Percentiles rank a stretch among this genome's conserved stretches.
Conservation (phyloP, 2,113 vertebrate genomes). For the Carollia perspicillata region DNA sequence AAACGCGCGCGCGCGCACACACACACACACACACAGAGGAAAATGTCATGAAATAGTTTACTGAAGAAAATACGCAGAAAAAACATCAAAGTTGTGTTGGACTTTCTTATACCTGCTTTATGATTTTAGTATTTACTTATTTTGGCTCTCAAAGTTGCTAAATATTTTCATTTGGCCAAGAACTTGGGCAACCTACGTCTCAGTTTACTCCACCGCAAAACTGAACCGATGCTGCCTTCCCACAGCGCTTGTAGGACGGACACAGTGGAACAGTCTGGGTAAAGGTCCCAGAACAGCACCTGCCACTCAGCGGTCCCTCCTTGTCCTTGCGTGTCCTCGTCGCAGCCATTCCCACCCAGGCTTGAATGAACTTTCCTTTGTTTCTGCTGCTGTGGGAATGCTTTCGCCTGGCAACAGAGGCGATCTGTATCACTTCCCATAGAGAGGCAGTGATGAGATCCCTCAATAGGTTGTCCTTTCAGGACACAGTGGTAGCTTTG, state of each 20-base stretch:
- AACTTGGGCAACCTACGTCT: neutral
- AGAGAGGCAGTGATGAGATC: slow-evolving; percentile 29
- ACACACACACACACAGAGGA: neutral
- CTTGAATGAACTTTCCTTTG: slow-evolving; percentile 47
- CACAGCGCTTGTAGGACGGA: fast-evolving
- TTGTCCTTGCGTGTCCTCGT: neutral
- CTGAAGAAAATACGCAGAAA: slow-evolving; percentile 5
- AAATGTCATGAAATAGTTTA: slow-evolving; percentile 30
- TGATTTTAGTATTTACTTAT: neutral
- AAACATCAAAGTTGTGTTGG: neutral
- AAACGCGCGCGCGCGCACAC: neutral
- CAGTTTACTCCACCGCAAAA: neutral
- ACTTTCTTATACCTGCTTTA: neutral
- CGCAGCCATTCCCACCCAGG: neutral
- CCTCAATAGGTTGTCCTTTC: slow-evolving; percentile 70
- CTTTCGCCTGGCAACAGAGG: slow-evolving; percentile 57
- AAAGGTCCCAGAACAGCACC: neutral
- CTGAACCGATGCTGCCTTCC: neutral
- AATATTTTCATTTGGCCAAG: neutral
- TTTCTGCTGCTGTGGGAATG: slow-evolving; percentile 56
- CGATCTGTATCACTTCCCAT: slow-evolving; percentile 24
- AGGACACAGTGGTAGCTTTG: slow-evolving; percentile 72
- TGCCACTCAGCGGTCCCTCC: neutral
- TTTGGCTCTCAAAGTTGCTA: neutral
- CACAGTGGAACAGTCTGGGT: neutral